Conservation (phyloP, 2,888 invertebrate genomes). For the Piscicola geometra region DNA sequence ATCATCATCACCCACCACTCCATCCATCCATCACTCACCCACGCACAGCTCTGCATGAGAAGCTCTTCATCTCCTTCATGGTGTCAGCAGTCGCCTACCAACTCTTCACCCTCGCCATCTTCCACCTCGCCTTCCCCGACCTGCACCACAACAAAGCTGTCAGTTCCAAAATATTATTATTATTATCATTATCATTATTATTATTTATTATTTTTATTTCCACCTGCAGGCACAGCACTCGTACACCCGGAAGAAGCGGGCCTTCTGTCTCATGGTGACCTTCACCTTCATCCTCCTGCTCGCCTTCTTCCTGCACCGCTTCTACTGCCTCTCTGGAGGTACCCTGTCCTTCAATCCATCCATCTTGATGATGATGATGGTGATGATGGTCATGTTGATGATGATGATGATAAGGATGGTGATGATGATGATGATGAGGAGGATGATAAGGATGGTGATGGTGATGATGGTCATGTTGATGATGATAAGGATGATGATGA, state of each 20-base stretch:
- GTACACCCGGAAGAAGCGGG: slow-evolving; percentile 47
- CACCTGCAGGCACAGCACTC: slow-evolving; percentile 38
- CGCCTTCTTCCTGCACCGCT: slow-evolving; percentile 82
- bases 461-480: too few relatives aligned
- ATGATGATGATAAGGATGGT: too few relatives aligned
- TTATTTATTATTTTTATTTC: too few relatives aligned
- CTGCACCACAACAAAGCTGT: neutral
- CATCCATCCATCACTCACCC: slow-evolving; percentile 64
- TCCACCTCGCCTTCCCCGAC: slow-evolving; percentile 44
- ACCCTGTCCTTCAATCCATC: too few relatives aligned
- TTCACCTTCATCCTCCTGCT: slow-evolving; percentile 75
- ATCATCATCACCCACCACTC: too few relatives aligned
- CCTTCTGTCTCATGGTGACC: slow-evolving; percentile 66
- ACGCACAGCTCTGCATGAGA: slow-evolving; percentile 61
- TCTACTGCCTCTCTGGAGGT: slow-evolving; percentile 85
- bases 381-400: too few relatives aligned
- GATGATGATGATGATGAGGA: too few relatives aligned
- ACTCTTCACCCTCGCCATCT: slow-evolving; percentile 68
- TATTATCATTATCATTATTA: too few relatives aligned
- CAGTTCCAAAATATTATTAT: neutral
- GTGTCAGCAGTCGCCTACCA: slow-evolving; percentile 79
- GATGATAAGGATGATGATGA: too few relatives aligned
- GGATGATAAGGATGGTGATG: too few relatives aligned
- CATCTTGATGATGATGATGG: too few relatives aligned
- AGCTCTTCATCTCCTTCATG: slow-evolving; percentile 81